These are phyloP conservation scores for Epiblema foenella DNA, from an alignment of 2,888 invertebrate species.

Conservation along the genomic window DNA sequence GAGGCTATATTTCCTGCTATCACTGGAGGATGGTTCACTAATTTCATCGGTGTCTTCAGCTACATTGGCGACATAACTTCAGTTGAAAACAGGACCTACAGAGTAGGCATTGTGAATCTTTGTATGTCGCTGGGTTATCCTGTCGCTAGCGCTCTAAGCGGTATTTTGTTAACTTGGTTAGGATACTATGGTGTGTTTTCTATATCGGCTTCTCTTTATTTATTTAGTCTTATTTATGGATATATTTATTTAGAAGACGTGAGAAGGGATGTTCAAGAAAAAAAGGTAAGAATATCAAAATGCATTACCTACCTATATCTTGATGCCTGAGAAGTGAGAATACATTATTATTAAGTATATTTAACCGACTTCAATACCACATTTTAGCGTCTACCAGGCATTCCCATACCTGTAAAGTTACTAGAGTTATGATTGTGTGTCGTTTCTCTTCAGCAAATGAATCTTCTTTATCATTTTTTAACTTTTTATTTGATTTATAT, in stretches of 20 bases:
- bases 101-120: conserved; percentile 94
- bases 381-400: no score
- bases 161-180: conserved; percentile 88
- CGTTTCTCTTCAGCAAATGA: no score
- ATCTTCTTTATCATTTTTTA: no score
- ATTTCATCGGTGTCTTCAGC: conserved; percentile 94
- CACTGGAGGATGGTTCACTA: conserved; percentile 94
- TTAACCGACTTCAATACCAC: no score
- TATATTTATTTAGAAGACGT: conserved; percentile 88
- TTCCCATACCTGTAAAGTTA: no score
- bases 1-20: conserved; percentile 92
- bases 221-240: conserved; percentile 90
- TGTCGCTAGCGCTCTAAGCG: conserved; percentile 94
- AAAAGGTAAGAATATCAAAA: conserved; percentile 58
- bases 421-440: no score
- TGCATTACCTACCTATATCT: not conserved
- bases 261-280: conserved; percentile 60
- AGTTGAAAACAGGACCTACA: conserved; percentile 90
- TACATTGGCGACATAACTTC: conserved; percentile 95
- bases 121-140: conserved; percentile 95
- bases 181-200: conserved; percentile 93
- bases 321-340: no score
- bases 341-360: no score
- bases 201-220: conserved; percentile 88
- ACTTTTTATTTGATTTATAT: no score